Conservation (phyloP, 2,888 invertebrate species). For the Diaprepes abbreviatus region DNA sequence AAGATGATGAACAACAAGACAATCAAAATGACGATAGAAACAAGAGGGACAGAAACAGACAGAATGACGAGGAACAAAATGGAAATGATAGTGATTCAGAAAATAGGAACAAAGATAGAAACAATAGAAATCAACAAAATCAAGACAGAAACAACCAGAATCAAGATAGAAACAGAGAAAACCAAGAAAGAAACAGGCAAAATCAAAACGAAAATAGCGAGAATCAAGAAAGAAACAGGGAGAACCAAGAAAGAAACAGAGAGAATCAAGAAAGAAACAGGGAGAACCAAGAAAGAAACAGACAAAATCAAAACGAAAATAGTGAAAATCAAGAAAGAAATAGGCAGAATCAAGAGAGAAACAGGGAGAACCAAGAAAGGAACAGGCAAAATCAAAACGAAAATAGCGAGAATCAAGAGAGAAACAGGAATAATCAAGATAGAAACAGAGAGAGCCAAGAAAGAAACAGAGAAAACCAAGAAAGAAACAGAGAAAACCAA, state of each 20-base stretch:
- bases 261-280: background rate
- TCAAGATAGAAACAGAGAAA: background rate
- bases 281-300: background rate
- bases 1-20: background rate
- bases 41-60: background rate
- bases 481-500: background rate
- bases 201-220: background rate
- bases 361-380: too few relatives aligned
- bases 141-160: background rate
- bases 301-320: too few relatives aligned
- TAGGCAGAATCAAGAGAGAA: too few relatives aligned
- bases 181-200: background rate
- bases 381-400: too few relatives aligned
- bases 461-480: background rate
- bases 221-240: background rate
- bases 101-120: background rate
- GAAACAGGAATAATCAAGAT: background rate
- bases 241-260: background rate
- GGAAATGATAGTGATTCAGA: background rate
- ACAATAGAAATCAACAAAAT: too few relatives aligned
- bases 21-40: background rate
- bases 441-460: background rate
- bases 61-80: background rate
- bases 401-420: too few relatives aligned
- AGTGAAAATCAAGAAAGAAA: too few relatives aligned